Base-by-base conservation (phyloP, 2,888 invertebrate genomes). In the Oxyteleia sp. region DNA sequence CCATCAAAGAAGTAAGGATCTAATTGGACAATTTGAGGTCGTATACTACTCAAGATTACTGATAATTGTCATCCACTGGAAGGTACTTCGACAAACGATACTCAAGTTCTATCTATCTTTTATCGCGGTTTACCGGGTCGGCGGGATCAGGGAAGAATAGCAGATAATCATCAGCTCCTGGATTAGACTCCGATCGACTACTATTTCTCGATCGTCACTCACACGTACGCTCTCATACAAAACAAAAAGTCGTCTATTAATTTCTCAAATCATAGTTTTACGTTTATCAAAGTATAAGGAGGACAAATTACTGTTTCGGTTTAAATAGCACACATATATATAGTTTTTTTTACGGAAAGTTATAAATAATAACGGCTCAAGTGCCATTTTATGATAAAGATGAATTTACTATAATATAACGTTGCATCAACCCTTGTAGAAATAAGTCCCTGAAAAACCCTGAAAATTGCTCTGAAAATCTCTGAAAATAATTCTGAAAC, bases 131-230 rank as follows among this genome's bases (percentile, higher is more conserved):
- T 74, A 63, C 63, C 55, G 61, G 86, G 83, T 83, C 81, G 81
- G 59, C 74, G 74, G 76, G 84, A 82, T 82, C 82, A 79, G 72
- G 75, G 81, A 83, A 78, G 82, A 82, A 86, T 85, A 78, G 76
- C 66, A 86, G 86, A 86, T 89, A 88, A 88, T 87, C 85, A 86
- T 87, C 87, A 79, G 85, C 83, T 87, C 86, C 87, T 84, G 71
- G 80, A 85, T 82, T 82, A 78, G 75, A 88, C 86, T 84, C 59
- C 84, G 86, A 88, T 87, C 87, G 86, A 86, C 85, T 87, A 85
- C 88, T 66, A 86, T 84, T 87, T 85, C 69, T 66, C 84, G 79
- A 68, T 79, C 68, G 68, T 83, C 83, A 69, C 26, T 55, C 68
- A 69, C 68, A 69, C 72, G 51, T 38, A 63, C 38, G 55, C 78